Conservation (phyloP, 1,140 invertebrate genomes). For the Rhizoglyphus robini region DNA sequence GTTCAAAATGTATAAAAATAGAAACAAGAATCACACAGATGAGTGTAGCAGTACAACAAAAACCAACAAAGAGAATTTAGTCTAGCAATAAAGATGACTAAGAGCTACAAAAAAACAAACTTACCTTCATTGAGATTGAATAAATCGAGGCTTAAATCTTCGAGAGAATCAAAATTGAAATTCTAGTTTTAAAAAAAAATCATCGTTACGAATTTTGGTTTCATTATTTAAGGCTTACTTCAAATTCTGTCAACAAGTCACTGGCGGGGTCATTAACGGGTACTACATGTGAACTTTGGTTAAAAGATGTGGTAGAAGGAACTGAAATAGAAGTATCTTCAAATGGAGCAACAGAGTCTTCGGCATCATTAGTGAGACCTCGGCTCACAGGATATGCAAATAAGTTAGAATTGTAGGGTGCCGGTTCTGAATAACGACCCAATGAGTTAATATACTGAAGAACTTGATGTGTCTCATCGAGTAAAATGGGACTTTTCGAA, state of each 20-base stretch:
- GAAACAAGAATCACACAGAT: not conserved
- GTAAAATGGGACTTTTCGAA: constrained; percentile 2
- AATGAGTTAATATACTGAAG: constrained; percentile 7
- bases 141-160: too few relatives aligned
- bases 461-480: not conserved
- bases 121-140: constrained; percentile 1
- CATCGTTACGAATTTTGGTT: not conserved
- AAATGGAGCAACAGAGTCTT: not conserved
- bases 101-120: not conserved
- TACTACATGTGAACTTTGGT: not conserved
- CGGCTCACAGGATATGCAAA: constrained; percentile 15
- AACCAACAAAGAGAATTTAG: too few relatives aligned
- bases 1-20: not conserved
- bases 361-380: not conserved
- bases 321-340: not conserved
- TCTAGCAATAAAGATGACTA: too few relatives aligned
- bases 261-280: not conserved
- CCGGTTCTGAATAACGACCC: constrained; percentile 1
- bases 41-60: not conserved
- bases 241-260: not conserved
- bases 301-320: not conserved
- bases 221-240: not conserved
- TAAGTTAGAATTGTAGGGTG: constrained; percentile 3
- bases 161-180: not conserved
- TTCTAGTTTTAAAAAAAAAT: not conserved